Conservation (phyloP, 2,113 vertebrate genomes). For the Megaleporinus macrocephalus region DNA sequence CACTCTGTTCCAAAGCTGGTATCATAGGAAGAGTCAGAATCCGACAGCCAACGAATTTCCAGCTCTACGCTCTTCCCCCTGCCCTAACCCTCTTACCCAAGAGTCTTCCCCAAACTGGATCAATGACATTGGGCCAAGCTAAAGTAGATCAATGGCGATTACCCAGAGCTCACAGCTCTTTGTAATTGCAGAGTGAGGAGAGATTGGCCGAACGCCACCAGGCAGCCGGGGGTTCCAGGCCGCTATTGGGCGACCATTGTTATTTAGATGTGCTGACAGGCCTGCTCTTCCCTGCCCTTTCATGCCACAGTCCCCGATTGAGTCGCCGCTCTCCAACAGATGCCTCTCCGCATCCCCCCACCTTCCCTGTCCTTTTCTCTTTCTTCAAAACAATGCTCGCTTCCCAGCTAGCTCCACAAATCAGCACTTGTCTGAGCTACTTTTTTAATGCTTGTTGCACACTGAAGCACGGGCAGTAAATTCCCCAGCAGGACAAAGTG, state of each 20-base stretch:
- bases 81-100: conserved; percentile 15
- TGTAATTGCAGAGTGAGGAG: conserved; percentile 65
- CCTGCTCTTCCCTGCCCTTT: conserved; percentile 41
- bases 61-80: conserved; percentile 8
- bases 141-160: conserved; percentile 62
- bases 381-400: conserved; percentile 39
- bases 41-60: neutral
- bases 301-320: conserved; percentile 46
- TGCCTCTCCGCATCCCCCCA: conserved; percentile 29
- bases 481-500: conserved; percentile 22
- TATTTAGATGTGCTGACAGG: conserved; percentile 63
- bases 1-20: neutral
- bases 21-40: neutral
- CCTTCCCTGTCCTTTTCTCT: conserved; percentile 23
- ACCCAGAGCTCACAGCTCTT: conserved; percentile 57
- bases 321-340: conserved; percentile 18
- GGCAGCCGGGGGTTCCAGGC: conserved; percentile 18
- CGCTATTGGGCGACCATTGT: conserved; percentile 52
- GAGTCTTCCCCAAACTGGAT: conserved; percentile 44
- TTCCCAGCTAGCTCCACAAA: conserved; percentile 26
- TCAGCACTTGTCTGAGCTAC: conserved; percentile 34
- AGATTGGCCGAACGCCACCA: conserved; percentile 55
- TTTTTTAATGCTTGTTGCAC: conserved; percentile 40
- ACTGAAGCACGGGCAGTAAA: conserved; percentile 37
- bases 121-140: conserved; percentile 38